These are phyloP conservation scores for Oreochromis mossambicus DNA, from an alignment of 2,797 vertebrate genomes.

Conservation along the genomic window DNA sequence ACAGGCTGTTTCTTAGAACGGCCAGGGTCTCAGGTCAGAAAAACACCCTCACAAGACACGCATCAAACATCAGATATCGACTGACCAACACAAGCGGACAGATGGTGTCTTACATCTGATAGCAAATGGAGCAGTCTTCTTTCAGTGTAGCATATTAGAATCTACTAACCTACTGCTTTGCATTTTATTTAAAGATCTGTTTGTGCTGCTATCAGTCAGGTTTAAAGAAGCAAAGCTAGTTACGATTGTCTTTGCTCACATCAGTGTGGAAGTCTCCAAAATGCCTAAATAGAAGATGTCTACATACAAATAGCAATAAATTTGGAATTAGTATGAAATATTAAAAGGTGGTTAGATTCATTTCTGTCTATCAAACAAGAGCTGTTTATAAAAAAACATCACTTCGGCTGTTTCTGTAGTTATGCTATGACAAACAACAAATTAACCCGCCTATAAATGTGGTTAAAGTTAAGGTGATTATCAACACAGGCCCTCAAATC, in stretches of 20 bases:
- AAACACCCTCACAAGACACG: constrained; percentile 58
- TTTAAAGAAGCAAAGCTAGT: neutral
- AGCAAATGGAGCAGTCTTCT: neutral
- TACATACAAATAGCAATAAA: neutral
- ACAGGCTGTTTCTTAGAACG: constrained; percentile 45
- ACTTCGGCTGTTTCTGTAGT: neutral
- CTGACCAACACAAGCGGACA: neutral
- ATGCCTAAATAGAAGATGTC: neutral
- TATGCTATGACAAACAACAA: neutral
- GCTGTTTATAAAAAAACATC: neutral
- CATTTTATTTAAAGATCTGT: neutral
- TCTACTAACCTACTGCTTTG: neutral
- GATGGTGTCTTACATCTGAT: neutral
- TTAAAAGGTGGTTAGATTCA: neutral
- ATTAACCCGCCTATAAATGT: neutral
- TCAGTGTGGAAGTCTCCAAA: neutral
- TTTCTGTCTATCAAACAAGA: neutral
- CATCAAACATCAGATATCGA: constrained; percentile 27
- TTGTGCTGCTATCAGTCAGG: neutral
- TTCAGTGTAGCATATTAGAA: neutral
- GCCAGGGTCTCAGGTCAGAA: constrained; percentile 40
- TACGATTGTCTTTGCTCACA: neutral
- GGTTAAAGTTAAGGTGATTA: neutral
- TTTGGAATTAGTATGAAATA: neutral
- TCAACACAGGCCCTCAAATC: neutral